phyloP scores from a whole-genome alignment of 2,113 vertebrate species.

The Ciconia boyciana region DNA sequence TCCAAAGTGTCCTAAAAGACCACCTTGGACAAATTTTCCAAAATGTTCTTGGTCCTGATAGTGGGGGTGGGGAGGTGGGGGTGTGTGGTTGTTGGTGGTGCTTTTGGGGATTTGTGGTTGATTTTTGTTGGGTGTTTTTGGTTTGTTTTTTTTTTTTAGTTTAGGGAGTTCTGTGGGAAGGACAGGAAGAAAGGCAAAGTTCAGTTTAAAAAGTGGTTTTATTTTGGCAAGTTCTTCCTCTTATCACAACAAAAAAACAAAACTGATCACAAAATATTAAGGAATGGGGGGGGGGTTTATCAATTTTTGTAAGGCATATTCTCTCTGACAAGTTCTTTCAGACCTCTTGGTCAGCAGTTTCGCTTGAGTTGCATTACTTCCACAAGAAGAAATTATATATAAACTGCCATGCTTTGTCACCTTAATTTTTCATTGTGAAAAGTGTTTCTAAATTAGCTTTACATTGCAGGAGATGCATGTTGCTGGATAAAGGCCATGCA shows the following conservation, averaged over 20 bases:
- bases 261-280: not conserved
- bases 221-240: not conserved
- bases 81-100: not conserved
- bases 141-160: too few species aligned
- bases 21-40: not conserved
- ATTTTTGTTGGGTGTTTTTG: not conserved
- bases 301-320: not conserved
- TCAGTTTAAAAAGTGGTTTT: not conserved
- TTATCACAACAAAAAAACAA: not conserved
- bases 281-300: not conserved
- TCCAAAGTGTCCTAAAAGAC: not conserved
- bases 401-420: not conserved
- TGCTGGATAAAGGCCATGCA: not conserved
- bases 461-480: not conserved
- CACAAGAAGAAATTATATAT: not conserved
- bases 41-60: not conserved
- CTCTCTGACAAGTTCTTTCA: not conserved
- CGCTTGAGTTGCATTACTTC: not conserved
- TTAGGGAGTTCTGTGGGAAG: not conserved
- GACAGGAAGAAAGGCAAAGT: not conserved
- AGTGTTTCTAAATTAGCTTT: not conserved
- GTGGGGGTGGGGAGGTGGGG: too few species aligned
- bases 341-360: not conserved
- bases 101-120: not conserved
- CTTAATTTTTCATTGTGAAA: not conserved